Conservation (phyloP, 2,888 invertebrate genomes). For the Noctua comes region DNA sequence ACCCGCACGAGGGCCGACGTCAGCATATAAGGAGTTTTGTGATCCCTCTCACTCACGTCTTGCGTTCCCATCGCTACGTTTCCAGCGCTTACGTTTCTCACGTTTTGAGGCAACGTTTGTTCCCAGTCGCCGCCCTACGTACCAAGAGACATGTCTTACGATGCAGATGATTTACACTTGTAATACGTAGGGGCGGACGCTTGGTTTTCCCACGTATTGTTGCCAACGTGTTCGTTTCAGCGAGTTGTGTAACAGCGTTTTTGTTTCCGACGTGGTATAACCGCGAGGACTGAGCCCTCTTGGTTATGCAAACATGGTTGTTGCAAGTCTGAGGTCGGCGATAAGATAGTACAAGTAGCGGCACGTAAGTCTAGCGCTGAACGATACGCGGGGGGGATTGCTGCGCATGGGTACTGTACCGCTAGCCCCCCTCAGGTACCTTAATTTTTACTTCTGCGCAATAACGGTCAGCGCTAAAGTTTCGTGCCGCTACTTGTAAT, state of each 20-base stretch:
- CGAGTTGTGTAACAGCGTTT: slow-evolving; percentile 16
- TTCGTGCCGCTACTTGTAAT: too few species aligned
- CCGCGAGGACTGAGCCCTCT: slow-evolving; percentile 5
- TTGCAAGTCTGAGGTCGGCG: not conserved
- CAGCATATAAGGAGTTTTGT: not conserved
- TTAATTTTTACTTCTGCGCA: too few species aligned
- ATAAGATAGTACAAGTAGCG: not conserved
- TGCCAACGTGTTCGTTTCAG: slow-evolving; percentile 21
- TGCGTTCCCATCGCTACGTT: slow-evolving; percentile 23
- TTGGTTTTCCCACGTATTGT: slow-evolving; percentile 10
- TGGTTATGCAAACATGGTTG: slow-evolving; percentile 1
- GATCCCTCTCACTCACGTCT: slow-evolving; percentile 5
- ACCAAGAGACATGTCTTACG: slow-evolving; percentile 13
- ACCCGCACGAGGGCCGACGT: not conserved
- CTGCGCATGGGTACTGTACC: too few species aligned
- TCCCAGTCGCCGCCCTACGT: not conserved
- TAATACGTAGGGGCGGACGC: not conserved
- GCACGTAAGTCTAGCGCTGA: too few species aligned
- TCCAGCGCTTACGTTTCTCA: slow-evolving; percentile 25
- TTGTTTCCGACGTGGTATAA: slow-evolving; percentile 17
- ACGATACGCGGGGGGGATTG: too few species aligned
- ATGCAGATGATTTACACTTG: slow-evolving; percentile 10
- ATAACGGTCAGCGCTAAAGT: too few species aligned
- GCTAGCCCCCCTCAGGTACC: too few species aligned
- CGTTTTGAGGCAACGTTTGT: slow-evolving; percentile 14